These are phyloP conservation scores for Garra rufa DNA, from an alignment of 2,113 vertebrate species.

Conservation along the genomic window DNA sequence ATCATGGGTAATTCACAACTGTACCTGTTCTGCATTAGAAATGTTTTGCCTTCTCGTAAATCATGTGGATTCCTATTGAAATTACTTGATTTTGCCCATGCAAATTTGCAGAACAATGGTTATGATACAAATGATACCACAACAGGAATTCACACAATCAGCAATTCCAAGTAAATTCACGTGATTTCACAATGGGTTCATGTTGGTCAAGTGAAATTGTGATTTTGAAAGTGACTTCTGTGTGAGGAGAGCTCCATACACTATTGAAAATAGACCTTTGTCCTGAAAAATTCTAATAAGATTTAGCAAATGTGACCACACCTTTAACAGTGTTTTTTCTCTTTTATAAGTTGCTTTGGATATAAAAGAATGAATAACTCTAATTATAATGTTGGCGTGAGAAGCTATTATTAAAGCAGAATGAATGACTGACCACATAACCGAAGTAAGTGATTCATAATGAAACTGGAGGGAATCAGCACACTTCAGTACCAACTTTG, in stretches of 20 bases:
- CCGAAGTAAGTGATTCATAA: background rate
- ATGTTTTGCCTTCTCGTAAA: background rate
- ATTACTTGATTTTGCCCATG: background rate
- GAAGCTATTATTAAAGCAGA: background rate
- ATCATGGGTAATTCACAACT: background rate
- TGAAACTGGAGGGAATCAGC: constrained; percentile 9
- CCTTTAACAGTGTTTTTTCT: background rate
- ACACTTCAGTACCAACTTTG: background rate
- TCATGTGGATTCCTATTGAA: background rate
- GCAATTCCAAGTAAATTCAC: background rate
- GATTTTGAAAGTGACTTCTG: background rate
- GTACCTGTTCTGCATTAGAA: background rate
- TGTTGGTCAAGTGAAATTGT: background rate
- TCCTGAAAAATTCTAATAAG: too few relatives aligned
- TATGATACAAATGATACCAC: background rate
- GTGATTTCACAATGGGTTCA: background rate
- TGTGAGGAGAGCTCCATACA: background rate
- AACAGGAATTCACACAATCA: background rate
- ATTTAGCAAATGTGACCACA: too few relatives aligned
- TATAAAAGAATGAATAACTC: background rate
- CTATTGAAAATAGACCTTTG: background rate
- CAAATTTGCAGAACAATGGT: background rate
- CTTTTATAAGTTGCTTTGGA: background rate
- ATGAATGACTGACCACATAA: background rate
- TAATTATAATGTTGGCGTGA: background rate